These are phyloP conservation scores for Pyrocephalus nanus DNA, from an alignment of 2,797 vertebrate genomes.

Conservation along the genomic window DNA sequence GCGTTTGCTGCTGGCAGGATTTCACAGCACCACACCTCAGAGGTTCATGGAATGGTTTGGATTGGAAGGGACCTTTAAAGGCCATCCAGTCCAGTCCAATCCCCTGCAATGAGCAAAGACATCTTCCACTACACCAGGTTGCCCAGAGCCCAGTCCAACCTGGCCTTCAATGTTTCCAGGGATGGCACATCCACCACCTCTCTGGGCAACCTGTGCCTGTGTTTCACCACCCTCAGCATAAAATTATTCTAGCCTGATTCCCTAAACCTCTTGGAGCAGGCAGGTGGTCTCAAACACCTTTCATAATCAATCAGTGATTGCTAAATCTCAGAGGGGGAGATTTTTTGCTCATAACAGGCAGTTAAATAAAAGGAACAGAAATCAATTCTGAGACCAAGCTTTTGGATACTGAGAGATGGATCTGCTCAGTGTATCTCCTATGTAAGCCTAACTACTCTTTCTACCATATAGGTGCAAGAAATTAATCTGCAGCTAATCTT, in stretches of 20 bases:
- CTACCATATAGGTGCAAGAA: neutral
- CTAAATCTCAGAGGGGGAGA: neutral
- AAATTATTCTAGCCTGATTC: neutral
- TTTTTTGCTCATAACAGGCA: neutral
- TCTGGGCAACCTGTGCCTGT: neutral
- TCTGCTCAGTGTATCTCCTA: accelerated
- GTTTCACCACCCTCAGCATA: neutral
- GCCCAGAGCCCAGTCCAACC: neutral
- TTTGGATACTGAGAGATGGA: neutral
- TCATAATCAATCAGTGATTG: neutral
- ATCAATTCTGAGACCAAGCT: neutral
- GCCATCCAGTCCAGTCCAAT: neutral
- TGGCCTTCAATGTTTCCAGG: neutral
- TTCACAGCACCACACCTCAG: neutral
- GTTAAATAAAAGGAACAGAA: neutral
- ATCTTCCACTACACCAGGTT: neutral
- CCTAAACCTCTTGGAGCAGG: neutral
- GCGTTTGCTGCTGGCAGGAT: neutral
- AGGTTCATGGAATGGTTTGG: neutral
- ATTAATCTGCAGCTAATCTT: neutral
- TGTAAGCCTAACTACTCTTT: neutral
- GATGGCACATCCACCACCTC: neutral
- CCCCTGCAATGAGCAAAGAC: neutral
- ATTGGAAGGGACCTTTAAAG: neutral
- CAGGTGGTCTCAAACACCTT: neutral